Conservation (phyloP, 2,797 vertebrate genomes). For the Taenioides sp. region DNA sequence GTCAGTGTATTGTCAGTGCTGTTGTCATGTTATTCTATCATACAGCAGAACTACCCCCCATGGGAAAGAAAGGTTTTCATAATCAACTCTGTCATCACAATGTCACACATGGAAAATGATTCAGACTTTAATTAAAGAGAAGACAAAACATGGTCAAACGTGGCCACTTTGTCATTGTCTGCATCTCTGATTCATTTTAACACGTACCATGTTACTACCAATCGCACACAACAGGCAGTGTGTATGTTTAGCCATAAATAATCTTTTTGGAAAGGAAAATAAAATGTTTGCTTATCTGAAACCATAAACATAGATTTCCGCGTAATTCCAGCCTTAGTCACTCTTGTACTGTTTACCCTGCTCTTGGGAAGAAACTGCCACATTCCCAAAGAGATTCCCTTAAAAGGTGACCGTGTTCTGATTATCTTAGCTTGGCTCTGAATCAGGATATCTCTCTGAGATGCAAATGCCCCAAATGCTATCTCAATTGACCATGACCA, state of each 20-base stretch:
- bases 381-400: conserved; percentile 24
- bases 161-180: conserved; percentile 24
- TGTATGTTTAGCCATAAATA: conserved; percentile 41
- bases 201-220: conserved; percentile 29
- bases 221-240: conserved; percentile 24
- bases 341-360: conserved; percentile 44
- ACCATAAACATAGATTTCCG: conserved; percentile 42
- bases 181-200: conserved; percentile 35
- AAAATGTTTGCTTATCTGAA: conserved; percentile 22
- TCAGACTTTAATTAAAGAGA: conserved; percentile 30
- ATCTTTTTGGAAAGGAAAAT: conserved; percentile 36
- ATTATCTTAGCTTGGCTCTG: conserved; percentile 30
- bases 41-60: neutral
- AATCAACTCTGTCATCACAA: neutral
- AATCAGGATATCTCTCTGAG: conserved; percentile 21
- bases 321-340: conserved; percentile 45
- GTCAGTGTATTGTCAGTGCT: neutral
- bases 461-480: conserved; percentile 9
- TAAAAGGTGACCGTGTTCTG: conserved; percentile 30
- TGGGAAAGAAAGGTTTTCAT: neutral
- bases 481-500: conserved; percentile 25
- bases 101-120: conserved; percentile 29
- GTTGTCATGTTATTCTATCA: neutral
- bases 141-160: conserved; percentile 43
- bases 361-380: conserved; percentile 38